Percentiles rank a stretch among this genome's conserved stretches.
Evolutionary conservation across 2,888 invertebrate species (phyloP).

Genomic region (Priocnemis perturbator): DNA sequence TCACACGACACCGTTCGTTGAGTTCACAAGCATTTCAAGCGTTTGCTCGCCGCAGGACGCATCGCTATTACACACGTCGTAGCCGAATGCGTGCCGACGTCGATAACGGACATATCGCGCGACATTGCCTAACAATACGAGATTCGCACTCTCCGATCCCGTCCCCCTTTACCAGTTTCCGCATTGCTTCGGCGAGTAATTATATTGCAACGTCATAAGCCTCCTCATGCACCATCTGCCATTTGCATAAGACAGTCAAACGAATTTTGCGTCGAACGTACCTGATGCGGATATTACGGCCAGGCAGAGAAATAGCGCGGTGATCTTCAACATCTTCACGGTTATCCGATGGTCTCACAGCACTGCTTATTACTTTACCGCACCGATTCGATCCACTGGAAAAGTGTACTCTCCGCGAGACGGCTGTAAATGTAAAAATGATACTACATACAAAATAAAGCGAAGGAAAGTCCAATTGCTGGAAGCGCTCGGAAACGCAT

Average conservation of each 20-base stretch:
- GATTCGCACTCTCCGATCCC: no score
- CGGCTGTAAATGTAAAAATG: constrained; percentile 14
- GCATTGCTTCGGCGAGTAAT: not conserved
- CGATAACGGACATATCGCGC: no score
- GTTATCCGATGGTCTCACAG: constrained; percentile 9
- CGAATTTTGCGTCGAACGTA: constrained; percentile 36
- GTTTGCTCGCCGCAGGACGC: no score
- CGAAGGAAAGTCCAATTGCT: not conserved
- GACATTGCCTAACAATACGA: no score
- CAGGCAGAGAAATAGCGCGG: constrained; percentile 46
- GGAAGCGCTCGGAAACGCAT: constrained; percentile 5
- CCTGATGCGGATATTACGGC: constrained; percentile 51
- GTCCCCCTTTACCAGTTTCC: no score
- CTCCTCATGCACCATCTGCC: constrained; percentile 17
- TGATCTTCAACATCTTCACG: constrained; percentile 49
- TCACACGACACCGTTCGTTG: no score
- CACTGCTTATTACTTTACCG: not conserved
- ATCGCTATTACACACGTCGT: no score
- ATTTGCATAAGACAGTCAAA: constrained; percentile 25
- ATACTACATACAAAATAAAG: constrained; percentile 18
- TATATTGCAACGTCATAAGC: constrained; percentile 42
- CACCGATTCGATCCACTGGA: not conserved
- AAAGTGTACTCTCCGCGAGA: constrained; percentile 4
- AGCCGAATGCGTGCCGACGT: no score
- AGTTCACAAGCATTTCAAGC: no score